Conservation (phyloP, 1,140 invertebrate species). For the Capitella teleta region DNA sequence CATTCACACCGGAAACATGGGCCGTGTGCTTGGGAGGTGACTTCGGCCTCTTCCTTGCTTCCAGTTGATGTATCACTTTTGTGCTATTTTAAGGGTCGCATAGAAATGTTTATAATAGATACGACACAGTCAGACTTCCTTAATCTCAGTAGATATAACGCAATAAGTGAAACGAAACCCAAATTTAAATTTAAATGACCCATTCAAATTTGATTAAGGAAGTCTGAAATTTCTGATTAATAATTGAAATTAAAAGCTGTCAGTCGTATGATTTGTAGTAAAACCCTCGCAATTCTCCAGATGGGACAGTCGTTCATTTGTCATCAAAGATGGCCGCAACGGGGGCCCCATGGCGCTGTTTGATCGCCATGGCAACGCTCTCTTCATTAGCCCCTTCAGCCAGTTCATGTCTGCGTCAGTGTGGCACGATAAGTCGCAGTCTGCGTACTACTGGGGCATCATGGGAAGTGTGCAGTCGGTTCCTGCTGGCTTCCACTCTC, state of each 20-base stretch:
- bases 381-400: not conserved
- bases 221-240: no score
- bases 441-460: slow-evolving; percentile 16
- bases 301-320: not conserved
- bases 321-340: not conserved
- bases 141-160: not conserved
- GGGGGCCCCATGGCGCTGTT: slow-evolving; percentile 5
- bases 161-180: not conserved
- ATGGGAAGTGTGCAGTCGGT: slow-evolving; percentile 23
- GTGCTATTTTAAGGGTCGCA: not conserved
- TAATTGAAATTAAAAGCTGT: not conserved
- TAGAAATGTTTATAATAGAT: not conserved
- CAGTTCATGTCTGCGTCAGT: slow-evolving; percentile 7
- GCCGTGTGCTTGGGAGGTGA: not conserved
- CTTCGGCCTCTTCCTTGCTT: not conserved
- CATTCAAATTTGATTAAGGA: no score
- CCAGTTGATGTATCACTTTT: not conserved
- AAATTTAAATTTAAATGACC: not conserved
- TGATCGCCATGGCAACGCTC: slow-evolving; percentile 9
- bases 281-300: not conserved
- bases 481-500: slow-evolving; percentile 10
- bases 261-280: not conserved
- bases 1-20: not conserved
- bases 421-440: not conserved
- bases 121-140: not conserved